phyloP scores from a whole-genome alignment of 2,888 invertebrate genomes.

The Caradrina clavipalpis region DNA sequence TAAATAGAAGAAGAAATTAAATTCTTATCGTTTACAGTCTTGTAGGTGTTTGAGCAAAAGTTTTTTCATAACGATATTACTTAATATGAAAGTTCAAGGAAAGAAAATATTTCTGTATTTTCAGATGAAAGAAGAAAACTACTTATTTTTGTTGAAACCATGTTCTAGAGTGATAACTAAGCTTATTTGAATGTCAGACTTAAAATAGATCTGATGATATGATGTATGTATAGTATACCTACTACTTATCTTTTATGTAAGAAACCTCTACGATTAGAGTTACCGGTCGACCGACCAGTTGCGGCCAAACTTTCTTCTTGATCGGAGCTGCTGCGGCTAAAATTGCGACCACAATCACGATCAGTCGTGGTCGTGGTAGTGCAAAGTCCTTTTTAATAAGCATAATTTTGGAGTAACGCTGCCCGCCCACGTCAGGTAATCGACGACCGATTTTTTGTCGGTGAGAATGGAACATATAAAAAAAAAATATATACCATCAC shows the following conservation, averaged over 20 bases:
- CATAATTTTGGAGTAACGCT: background rate
- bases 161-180: background rate
- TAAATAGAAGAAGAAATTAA: conserved; percentile 4
- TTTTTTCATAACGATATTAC: conserved; percentile 29
- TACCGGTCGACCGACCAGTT: too few relatives aligned
- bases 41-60: conserved; percentile 12
- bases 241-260: background rate
- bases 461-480: too few relatives aligned
- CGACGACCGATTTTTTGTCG: too few relatives aligned
- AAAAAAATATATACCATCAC: too few relatives aligned
- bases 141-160: background rate
- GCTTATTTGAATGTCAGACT: conserved; percentile 9
- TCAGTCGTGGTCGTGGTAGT: too few relatives aligned
- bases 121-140: background rate
- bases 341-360: too few relatives aligned
- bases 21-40: conserved; percentile 2
- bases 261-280: too few relatives aligned
- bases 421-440: too few relatives aligned
- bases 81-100: conserved; percentile 16
- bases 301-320: too few relatives aligned
- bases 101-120: conserved; percentile 4
- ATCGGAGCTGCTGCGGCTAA: too few relatives aligned
- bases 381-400: too few relatives aligned
- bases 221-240: too few relatives aligned
- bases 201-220: background rate